phyloP scores from a whole-genome alignment of 2,797 vertebrate species.

The Clarias pachynema region DNA sequence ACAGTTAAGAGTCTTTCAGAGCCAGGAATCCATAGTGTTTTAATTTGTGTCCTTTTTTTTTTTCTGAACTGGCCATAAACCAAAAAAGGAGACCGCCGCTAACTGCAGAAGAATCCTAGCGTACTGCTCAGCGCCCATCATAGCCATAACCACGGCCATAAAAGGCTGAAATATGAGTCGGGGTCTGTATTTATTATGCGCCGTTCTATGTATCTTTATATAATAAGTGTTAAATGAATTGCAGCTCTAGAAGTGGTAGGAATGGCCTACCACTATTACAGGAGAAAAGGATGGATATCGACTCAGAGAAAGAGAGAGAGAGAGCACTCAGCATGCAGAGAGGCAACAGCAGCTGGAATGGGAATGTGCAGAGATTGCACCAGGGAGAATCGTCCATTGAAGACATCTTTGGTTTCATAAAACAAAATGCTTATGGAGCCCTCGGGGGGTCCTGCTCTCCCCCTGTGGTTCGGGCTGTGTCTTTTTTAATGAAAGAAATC shows the following conservation, averaged over 20 bases:
- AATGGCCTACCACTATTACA: constrained; percentile 17
- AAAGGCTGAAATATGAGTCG: constrained; percentile 69
- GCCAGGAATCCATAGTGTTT: constrained; percentile 62
- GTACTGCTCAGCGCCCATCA: constrained; percentile 35
- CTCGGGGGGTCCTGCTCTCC: constrained; percentile 40
- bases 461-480: constrained; percentile 34
- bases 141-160: constrained; percentile 50
- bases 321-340: constrained; percentile 36
- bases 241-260: constrained; percentile 58
- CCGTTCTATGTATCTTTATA: constrained; percentile 75
- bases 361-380: constrained; percentile 32
- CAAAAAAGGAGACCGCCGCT: constrained; percentile 39
- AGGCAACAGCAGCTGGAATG: constrained; percentile 28
- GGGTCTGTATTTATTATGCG: constrained; percentile 76
- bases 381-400: constrained; percentile 44
- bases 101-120: constrained; percentile 32
- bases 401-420: constrained; percentile 64
- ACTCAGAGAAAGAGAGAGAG: constrained; percentile 52
- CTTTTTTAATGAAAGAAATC: constrained; percentile 65
- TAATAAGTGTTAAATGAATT: constrained; percentile 71
- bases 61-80: constrained; percentile 55
- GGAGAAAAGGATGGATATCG: constrained; percentile 31
- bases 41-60: constrained; percentile 58
- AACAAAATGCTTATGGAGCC: constrained; percentile 52
- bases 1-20: constrained; percentile 51